These are phyloP conservation scores for Marronus borbonicus DNA, from an alignment of 2,888 invertebrate species.

Conservation along the genomic window DNA sequence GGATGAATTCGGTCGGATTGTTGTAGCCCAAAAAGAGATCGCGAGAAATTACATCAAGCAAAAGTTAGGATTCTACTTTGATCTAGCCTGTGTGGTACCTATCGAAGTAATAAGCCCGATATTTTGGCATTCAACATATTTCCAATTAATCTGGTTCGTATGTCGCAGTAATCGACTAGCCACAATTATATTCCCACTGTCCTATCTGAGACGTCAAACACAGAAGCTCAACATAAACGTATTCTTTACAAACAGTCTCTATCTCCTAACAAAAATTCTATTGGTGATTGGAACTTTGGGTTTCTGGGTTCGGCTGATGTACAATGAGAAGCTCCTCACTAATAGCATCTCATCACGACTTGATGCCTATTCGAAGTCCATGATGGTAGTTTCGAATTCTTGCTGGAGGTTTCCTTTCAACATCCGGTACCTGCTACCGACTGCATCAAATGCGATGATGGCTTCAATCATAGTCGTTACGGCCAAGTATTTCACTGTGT, in stretches of 20 bases:
- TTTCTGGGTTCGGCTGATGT: neutral
- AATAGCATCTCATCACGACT: neutral
- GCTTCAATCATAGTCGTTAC: neutral
- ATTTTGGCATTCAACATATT: slow-evolving; percentile 32
- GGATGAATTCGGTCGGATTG: slow-evolving; percentile 56
- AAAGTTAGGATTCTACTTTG: slow-evolving; percentile 55
- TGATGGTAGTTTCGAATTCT: slow-evolving; percentile 32
- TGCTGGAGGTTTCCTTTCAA: slow-evolving; percentile 25
- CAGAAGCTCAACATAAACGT: slow-evolving; percentile 54
- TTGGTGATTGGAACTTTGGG: slow-evolving; percentile 37
- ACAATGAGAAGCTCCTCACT: neutral
- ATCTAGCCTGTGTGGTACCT: slow-evolving; percentile 54
- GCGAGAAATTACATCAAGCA: slow-evolving; percentile 51
- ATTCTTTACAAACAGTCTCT: slow-evolving; percentile 28
- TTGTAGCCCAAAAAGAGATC: slow-evolving; percentile 53
- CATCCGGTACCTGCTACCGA: neutral
- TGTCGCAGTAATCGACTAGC: slow-evolving; percentile 48
- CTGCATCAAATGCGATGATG: neutral
- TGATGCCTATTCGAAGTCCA: neutral
- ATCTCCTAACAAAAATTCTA: slow-evolving; percentile 48
- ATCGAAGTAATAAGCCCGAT: slow-evolving; percentile 54
- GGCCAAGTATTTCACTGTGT: slow-evolving; percentile 24
- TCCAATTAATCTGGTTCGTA: slow-evolving; percentile 4
- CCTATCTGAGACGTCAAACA: slow-evolving; percentile 40
- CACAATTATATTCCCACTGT: slow-evolving; percentile 42